phyloP scores from a whole-genome alignment of 1,140 invertebrate species.

The Cherax destructor region DNA sequence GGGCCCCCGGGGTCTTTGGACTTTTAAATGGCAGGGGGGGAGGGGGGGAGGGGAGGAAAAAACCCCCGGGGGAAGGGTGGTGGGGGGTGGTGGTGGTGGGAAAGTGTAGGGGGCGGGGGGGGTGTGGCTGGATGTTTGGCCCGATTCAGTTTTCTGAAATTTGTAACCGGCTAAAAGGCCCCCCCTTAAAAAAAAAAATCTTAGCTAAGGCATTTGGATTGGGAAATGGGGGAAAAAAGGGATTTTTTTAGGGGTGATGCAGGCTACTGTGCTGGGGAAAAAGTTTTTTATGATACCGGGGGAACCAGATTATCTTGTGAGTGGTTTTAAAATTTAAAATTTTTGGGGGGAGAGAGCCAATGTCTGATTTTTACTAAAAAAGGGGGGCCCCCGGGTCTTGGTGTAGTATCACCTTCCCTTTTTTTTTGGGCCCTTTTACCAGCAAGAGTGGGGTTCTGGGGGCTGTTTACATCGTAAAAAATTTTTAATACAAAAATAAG shows the following conservation, averaged over 20 bases:
- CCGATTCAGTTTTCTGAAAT: constrained; percentile 46
- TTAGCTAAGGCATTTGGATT: constrained; percentile 50
- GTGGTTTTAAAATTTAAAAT: not conserved
- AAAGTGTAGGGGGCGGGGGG: no score
- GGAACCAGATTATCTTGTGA: not conserved
- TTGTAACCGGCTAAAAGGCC: constrained; percentile 39
- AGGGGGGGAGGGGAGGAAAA: no score
- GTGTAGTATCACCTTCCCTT: constrained; percentile 20
- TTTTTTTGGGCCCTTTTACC: not conserved
- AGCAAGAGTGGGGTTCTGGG: constrained; percentile 14
- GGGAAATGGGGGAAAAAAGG: no score
- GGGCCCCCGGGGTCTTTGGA: no score
- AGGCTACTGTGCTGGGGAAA: not conserved
- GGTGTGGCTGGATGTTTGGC: constrained; percentile 53
- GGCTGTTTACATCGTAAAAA: constrained; percentile 54
- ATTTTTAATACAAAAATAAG: constrained; percentile 1
- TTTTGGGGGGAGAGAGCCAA: not conserved
- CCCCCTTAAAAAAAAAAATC: constrained; percentile 59
- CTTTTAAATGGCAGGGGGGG: no score
- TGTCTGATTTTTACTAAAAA: constrained; percentile 46
- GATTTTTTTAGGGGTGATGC: constrained; percentile 40
- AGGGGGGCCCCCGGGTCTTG: no score
- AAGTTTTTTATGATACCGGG: not conserved
- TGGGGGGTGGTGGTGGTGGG: no score
- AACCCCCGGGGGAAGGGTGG: no score